These are phyloP conservation scores for Chondrilla cf. caribensis DNA, from an alignment of 37 sponge, comb jelly and placozoan genomes.

Conservation along the genomic window DNA sequence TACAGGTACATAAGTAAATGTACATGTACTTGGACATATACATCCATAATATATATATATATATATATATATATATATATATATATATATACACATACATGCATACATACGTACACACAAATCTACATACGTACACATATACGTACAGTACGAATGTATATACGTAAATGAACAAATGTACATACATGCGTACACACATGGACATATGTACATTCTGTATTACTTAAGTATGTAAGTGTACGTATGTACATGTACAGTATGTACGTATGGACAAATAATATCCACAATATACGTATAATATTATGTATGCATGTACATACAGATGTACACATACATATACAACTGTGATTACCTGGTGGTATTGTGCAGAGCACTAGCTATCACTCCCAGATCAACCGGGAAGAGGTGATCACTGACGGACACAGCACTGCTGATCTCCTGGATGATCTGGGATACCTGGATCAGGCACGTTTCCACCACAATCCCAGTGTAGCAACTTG, in stretches of 20 bases:
- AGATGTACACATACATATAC: not conserved
- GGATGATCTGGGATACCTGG: too few species aligned
- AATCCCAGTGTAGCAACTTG: too few species aligned
- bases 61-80: not conserved
- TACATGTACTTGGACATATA: not conserved
- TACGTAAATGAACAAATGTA: not conserved
- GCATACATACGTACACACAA: not conserved
- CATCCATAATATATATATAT: not conserved
- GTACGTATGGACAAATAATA: not conserved
- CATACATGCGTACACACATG: not conserved
- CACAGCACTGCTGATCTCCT: too few species aligned
- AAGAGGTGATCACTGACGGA: not conserved
- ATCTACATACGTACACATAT: not conserved
- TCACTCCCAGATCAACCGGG: not conserved
- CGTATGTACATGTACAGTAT: not conserved
- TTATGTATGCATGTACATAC: not conserved
- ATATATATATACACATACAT: not conserved
- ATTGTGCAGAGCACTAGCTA: slow-evolving; percentile 1
- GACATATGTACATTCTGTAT: not conserved
- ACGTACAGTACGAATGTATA: too few species aligned
- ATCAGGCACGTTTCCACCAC: too few species aligned
- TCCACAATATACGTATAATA: too few species aligned
- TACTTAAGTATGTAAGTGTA: not conserved
- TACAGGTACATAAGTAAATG: not conserved
- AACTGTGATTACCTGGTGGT: not conserved